phyloP scores from a whole-genome alignment of 2,113 vertebrate species.

The Hyperopisus bebe region DNA sequence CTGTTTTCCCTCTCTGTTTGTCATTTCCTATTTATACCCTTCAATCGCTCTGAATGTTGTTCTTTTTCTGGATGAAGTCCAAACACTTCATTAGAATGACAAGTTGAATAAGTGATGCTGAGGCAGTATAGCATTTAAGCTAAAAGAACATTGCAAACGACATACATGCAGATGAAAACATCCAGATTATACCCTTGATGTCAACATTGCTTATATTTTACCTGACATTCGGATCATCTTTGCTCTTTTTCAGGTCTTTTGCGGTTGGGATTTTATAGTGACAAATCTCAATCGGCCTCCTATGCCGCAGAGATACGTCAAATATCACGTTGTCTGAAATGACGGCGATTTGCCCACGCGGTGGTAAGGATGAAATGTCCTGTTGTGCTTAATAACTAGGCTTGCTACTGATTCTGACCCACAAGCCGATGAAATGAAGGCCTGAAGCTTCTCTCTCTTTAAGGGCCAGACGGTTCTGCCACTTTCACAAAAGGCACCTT shows the following conservation, averaged over 20 bases:
- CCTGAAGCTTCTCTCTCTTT: slow-evolving; percentile 25
- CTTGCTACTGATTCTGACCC: slow-evolving; percentile 23
- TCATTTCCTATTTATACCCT: slow-evolving; percentile 1
- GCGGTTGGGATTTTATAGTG: not conserved
- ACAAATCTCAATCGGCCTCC: not conserved
- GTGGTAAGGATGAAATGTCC: slow-evolving; percentile 32
- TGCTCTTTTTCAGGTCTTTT: not conserved
- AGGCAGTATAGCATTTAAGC: not conserved
- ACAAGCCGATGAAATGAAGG: slow-evolving; percentile 29
- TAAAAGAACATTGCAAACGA: not conserved
- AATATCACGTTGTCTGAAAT: slow-evolving; percentile 6
- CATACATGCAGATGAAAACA: not conserved
- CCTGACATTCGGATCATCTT: not conserved
- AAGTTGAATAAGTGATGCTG: slow-evolving; percentile 3
- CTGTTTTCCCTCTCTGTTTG: not conserved
- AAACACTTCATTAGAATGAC: slow-evolving; percentile 13
- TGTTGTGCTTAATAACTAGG: slow-evolving; percentile 36
- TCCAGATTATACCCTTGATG: slow-evolving; percentile 9
- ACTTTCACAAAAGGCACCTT: slow-evolving; percentile 17
- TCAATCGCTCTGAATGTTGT: not conserved
- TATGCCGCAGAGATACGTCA: not conserved
- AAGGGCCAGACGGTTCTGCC: slow-evolving; percentile 5
- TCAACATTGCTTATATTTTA: slow-evolving; percentile 8
- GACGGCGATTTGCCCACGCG: slow-evolving; percentile 13
- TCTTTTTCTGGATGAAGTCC: not conserved